phyloP scores from a whole-genome alignment of 1,140 invertebrate genomes.

The Phymastichus coffea region DNA sequence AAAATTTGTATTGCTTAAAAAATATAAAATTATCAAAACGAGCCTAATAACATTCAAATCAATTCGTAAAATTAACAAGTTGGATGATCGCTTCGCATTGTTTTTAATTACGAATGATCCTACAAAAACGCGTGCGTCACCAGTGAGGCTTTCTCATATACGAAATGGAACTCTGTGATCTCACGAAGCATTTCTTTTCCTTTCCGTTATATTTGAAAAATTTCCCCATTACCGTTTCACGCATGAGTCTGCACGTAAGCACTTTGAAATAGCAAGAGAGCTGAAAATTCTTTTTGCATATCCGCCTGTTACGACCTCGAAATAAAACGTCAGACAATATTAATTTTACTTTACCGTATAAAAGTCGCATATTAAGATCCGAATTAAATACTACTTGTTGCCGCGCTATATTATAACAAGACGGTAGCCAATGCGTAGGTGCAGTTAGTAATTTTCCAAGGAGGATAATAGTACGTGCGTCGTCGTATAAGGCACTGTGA shows the following conservation, averaged over 20 bases:
- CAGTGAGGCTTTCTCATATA: conserved; percentile 12
- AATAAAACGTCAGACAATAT: not conserved
- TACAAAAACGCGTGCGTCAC: not conserved
- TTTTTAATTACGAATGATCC: no score
- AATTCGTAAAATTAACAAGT: no score
- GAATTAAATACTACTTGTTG: no score
- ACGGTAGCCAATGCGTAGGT: no score
- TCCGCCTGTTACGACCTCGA: not conserved
- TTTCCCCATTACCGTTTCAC: conserved; percentile 16
- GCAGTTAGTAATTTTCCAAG: conserved; percentile 1
- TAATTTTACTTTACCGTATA: no score
- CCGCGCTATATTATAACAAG: no score
- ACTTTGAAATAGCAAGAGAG: not conserved
- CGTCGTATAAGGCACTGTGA: not conserved
- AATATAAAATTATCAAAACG: no score
- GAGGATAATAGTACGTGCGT: not conserved
- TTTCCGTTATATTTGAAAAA: no score
- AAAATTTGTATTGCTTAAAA: no score
- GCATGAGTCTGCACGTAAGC: conserved; percentile 1
- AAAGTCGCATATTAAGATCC: no score
- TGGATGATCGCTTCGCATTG: no score
- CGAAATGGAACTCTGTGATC: not conserved
- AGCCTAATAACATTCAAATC: no score
- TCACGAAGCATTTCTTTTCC: conserved; percentile 7
- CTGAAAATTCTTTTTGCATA: conserved; percentile 13